phyloP scores from a whole-genome alignment of 2,797 vertebrate genomes.

The Anabas testudineus region DNA sequence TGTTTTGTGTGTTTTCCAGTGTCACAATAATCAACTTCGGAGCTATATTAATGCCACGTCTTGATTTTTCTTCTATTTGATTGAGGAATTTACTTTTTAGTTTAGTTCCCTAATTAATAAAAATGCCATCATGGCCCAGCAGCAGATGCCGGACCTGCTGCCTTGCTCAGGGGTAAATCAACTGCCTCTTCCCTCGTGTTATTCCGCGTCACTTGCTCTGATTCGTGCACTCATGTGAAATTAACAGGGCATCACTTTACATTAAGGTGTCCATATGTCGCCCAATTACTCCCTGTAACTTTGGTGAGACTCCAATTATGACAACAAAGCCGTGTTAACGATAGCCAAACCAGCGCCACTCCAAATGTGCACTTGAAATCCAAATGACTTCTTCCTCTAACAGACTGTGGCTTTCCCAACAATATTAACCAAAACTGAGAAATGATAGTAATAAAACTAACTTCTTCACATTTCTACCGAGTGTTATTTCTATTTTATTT shows the following conservation, averaged over 20 bases:
- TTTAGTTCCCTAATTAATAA: conserved; percentile 45
- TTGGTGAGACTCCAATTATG: conserved; percentile 73
- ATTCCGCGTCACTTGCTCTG: conserved; percentile 82
- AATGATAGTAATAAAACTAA: neutral
- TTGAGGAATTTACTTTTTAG: conserved; percentile 55
- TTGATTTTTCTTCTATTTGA: neutral
- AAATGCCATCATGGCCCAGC: conserved; percentile 73
- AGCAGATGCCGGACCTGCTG: conserved; percentile 78
- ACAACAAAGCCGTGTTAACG: conserved; percentile 66
- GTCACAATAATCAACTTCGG: neutral
- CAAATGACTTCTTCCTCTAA: conserved; percentile 31
- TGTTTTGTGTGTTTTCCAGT: conserved; percentile 5
- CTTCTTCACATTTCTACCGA: too few relatives aligned
- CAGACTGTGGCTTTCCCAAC: neutral
- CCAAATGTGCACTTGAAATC: conserved; percentile 15
- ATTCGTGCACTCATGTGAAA: conserved; percentile 79
- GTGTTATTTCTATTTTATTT: too few relatives aligned
- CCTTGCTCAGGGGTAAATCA: conserved; percentile 78
- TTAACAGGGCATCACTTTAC: conserved; percentile 80
- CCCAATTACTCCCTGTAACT: conserved; percentile 76
- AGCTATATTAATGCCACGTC: neutral
- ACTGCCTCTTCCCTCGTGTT: conserved; percentile 73
- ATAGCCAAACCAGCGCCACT: conserved; percentile 58
- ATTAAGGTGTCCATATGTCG: conserved; percentile 80
- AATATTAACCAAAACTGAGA: neutral